These are phyloP conservation scores for Crossocerus cetratus DNA, from an alignment of 2,888 invertebrate species.

Conservation along the genomic window DNA sequence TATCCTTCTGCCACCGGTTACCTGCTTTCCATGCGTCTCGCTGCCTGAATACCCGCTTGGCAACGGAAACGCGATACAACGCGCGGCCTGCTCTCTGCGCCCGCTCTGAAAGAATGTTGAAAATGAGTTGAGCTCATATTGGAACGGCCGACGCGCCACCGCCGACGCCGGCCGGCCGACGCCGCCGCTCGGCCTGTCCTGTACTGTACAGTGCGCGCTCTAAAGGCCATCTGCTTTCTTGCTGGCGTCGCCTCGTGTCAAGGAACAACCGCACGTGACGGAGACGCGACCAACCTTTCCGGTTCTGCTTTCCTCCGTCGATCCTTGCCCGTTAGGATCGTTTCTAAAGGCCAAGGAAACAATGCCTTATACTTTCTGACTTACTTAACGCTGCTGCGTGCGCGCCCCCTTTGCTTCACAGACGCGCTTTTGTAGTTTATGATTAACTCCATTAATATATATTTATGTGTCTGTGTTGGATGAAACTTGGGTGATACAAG, in stretches of 20 bases:
- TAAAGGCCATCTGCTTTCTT: constrained; percentile 6
- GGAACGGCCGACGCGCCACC: neutral
- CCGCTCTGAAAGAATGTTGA: constrained; percentile 24
- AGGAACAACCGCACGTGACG: constrained; percentile 3
- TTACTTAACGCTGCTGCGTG: neutral
- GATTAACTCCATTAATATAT: neutral
- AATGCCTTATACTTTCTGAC: too few relatives aligned
- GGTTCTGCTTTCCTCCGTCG: constrained; percentile 1
- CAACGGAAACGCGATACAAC: constrained; percentile 53
- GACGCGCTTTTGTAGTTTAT: neutral
- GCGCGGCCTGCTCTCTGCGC: constrained; percentile 42
- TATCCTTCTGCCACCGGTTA: neutral
- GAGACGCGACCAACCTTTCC: neutral
- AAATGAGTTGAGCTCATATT: constrained; percentile 6
- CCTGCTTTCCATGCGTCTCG: neutral
- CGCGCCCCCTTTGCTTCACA: neutral
- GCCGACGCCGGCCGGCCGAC: neutral
- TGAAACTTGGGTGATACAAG: too few relatives aligned
- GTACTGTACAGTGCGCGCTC: neutral
- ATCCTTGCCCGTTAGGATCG: neutral
- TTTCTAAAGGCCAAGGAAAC: constrained; percentile 2
- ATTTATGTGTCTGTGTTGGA: neutral
- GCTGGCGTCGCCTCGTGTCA: constrained; percentile 2
- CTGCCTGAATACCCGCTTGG: constrained; percentile 17
- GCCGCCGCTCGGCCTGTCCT: too few relatives aligned